phyloP scores from a whole-genome alignment of 1,140 invertebrate species.

The Nebria ingens region DNA sequence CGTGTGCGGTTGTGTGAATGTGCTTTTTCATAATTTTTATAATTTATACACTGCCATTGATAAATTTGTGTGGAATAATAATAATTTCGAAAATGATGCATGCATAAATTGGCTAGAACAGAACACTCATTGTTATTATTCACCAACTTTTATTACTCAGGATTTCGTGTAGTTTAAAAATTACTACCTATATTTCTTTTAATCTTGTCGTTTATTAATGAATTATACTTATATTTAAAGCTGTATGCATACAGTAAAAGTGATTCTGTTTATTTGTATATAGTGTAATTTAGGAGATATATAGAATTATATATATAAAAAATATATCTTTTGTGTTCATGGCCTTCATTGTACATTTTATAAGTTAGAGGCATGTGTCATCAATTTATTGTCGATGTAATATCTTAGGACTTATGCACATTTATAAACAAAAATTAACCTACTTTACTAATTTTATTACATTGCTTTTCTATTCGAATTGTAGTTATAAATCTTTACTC shows the following conservation, averaged over 20 bases:
- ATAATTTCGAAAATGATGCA: neutral
- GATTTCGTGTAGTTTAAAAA: neutral
- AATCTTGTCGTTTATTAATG: neutral
- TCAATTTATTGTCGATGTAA: constrained; percentile 1
- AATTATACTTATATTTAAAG: neutral
- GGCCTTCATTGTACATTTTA: constrained; percentile 2
- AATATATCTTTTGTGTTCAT: constrained; percentile 6
- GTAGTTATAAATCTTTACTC: neutral
- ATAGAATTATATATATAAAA: neutral
- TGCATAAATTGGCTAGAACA: neutral
- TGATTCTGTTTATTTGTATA: constrained; percentile 5
- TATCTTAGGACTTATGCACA: constrained; percentile 1
- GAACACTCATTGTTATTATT: neutral
- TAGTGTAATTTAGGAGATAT: constrained; percentile 7
- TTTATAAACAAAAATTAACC: neutral
- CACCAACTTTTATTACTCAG: constrained; percentile 5
- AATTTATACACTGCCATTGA: constrained; percentile 7
- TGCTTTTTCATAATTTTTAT: constrained; percentile 5
- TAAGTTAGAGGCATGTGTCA: constrained; percentile 4
- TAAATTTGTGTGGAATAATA: neutral
- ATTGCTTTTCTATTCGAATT: constrained; percentile 3
- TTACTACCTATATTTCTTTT: neutral
- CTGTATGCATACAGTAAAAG: constrained; percentile 1
- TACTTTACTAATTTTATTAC: constrained; percentile 5
- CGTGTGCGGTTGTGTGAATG: neutral